These are phyloP conservation scores for Prenolepis imparis DNA, from an alignment of 2,888 invertebrate species.

Conservation along the genomic window DNA sequence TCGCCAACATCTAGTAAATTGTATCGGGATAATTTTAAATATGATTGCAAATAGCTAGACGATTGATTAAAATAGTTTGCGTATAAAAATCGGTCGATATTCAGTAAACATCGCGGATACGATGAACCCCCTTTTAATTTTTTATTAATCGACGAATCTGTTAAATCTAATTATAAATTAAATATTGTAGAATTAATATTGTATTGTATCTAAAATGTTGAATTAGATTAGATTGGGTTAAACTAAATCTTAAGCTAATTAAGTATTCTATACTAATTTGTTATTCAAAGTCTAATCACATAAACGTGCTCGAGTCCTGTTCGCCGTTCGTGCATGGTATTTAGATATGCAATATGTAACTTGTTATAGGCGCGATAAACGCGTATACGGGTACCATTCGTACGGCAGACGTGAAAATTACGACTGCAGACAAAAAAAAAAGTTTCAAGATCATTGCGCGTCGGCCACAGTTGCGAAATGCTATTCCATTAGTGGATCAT, in stretches of 20 bases:
- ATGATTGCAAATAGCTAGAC: not conserved
- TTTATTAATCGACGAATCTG: not conserved
- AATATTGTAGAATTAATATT: too few relatives aligned
- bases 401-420: slow-evolving; percentile 24
- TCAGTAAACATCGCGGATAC: not conserved
- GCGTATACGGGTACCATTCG: slow-evolving; percentile 21
- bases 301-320: not conserved
- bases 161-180: too few relatives aligned
- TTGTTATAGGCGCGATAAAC: slow-evolving; percentile 1
- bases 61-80: slow-evolving; percentile 30
- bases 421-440: not conserved
- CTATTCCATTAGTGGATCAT: slow-evolving; percentile 25
- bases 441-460: slow-evolving; percentile 45
- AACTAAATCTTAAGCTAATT: not conserved
- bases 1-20: not conserved
- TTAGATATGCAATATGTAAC: slow-evolving; percentile 13
- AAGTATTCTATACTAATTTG: not conserved
- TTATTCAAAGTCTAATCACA: slow-evolving; percentile 2
- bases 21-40: slow-evolving; percentile 10
- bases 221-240: too few relatives aligned
- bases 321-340: not conserved
- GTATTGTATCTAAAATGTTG: too few relatives aligned
- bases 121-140: not conserved
- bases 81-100: slow-evolving; percentile 25
- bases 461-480: slow-evolving; percentile 29